Conservation (phyloP, 2,113 vertebrate species). For the Chaetura pelagica region DNA sequence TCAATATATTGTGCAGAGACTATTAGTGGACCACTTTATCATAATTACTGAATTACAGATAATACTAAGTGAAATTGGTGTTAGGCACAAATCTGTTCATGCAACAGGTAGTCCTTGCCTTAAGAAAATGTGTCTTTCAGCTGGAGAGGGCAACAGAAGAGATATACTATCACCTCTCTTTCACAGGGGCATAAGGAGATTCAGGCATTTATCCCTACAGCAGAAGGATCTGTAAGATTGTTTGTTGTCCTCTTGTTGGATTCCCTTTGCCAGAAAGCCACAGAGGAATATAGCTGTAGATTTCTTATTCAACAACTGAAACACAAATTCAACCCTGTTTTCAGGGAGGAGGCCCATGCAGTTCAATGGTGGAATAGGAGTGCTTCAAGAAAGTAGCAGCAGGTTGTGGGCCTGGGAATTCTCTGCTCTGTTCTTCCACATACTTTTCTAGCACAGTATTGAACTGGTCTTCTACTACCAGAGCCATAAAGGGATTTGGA, state of each 20-base stretch:
- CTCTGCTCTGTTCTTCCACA: not conserved
- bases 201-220: not conserved
- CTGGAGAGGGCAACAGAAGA: not conserved
- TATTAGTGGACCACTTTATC: not conserved
- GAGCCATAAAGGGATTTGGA: not conserved
- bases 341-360: not conserved
- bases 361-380: not conserved
- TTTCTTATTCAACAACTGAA: fast-evolving
- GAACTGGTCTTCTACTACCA: not conserved
- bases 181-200: not conserved
- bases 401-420: not conserved
- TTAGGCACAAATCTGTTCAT: not conserved
- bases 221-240: not conserved
- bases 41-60: not conserved
- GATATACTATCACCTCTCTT: not conserved
- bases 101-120: not conserved
- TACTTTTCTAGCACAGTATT: not conserved
- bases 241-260: not conserved
- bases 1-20: not conserved
- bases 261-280: not conserved
- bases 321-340: not conserved
- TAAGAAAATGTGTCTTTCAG: not conserved
- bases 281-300: not conserved
- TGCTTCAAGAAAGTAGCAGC: not conserved
- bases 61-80: not conserved